Base-by-base conservation (phyloP, 2,888 invertebrate species). In the Cantharis rufa region DNA sequence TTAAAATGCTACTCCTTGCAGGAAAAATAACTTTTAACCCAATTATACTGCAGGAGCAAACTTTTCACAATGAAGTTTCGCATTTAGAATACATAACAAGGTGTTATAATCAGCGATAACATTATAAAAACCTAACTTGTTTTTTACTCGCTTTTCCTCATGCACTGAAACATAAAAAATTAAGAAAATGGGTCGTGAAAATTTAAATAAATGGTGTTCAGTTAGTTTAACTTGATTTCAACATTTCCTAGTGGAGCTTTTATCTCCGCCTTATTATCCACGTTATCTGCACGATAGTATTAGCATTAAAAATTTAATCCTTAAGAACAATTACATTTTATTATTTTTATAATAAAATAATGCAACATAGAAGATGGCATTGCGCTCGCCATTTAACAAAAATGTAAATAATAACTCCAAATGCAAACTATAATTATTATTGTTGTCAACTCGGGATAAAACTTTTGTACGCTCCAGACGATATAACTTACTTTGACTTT, bases 1-100 rank as follows among this genome's bases (percentile, higher is more conserved):
- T 66, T 66, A 66, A 66, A 66, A 21, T 18, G 64, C 21, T 66
- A 13, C 64, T 66, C 24, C 24, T 66, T 66, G 64, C 24, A 21
- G 64, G 64, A 66, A 66, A 66, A 66, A 66, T 66, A 66, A 66
- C 64, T 66, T 66, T 66, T 66, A 66, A 66, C 64, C 64, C 64
- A 66, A 66, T 66, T 66, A 66, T 66, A n/a, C 64, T 66, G 21
- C 24, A 21, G 64, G 15, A 66, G 64, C 64, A 66, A 66, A 66
- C 64, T 66, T 66, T 66, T 66, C 64, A 66, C 64, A 66, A 66
- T 66, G 64, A 24, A 24, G 64, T 24, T 66, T 66, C 64, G 64
- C 64, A 66, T 66, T 66, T 66, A 18, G 64, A 66, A 66, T 66
- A 66, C 64, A 21, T 66, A 66, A 66, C 64, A 66, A 66, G 64